Conservation (phyloP, 2,888 invertebrate species). For the Xanthia icteritia region DNA sequence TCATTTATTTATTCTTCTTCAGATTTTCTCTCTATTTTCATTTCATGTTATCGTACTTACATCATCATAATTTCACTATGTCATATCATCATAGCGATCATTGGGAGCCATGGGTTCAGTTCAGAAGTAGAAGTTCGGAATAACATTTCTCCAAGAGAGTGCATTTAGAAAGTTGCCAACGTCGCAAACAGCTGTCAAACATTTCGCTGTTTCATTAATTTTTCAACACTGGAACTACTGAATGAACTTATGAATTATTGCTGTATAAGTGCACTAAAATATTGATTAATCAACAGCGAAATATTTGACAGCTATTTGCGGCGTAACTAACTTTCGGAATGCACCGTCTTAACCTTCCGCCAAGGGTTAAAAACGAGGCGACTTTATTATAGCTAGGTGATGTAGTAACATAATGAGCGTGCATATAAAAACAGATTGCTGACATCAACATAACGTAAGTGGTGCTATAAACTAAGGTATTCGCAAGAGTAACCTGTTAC, state of each 20-base stretch:
- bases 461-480: conserved; percentile 35
- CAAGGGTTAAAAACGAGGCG: neutral
- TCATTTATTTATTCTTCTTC: neutral
- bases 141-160: neutral
- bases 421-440: conserved; percentile 25
- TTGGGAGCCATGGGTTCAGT: neutral
- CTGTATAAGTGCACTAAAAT: neutral
- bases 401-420: neutral
- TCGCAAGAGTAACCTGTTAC: conserved; percentile 30
- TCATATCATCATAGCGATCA: no score
- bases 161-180: neutral
- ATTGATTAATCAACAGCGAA: neutral
- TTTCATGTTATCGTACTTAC: no score
- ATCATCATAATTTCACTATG: no score
- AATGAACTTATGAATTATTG: neutral
- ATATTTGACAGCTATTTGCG: neutral
- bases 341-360: neutral
- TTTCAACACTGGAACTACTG: neutral
- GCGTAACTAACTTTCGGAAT: neutral
- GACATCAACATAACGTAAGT: conserved; percentile 22
- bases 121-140: neutral
- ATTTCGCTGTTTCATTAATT: neutral
- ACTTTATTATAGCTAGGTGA: neutral
- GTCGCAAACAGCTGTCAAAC: neutral
- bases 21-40: neutral